phyloP scores from a whole-genome alignment of 2,888 invertebrate genomes.

The Neoaliturus tenellus region DNA sequence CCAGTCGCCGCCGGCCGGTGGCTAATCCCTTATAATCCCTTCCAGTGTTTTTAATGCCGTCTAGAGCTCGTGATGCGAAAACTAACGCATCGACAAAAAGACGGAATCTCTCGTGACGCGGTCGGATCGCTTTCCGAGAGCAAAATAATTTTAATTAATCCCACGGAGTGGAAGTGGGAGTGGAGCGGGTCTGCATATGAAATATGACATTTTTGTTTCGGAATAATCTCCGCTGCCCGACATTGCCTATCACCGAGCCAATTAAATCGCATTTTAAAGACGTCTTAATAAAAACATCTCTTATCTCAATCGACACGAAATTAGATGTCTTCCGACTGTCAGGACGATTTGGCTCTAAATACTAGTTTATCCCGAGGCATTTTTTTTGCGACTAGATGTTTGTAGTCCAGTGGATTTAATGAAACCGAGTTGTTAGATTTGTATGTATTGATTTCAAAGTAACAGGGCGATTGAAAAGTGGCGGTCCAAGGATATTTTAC shows the following conservation, averaged over 20 bases:
- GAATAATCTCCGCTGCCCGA: neutral
- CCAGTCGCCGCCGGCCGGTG: neutral
- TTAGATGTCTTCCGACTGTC: neutral
- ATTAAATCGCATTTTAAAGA: neutral
- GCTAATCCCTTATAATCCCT: conserved; percentile 9
- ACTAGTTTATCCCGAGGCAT: neutral
- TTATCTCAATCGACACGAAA: conserved; percentile 11
- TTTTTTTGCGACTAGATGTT: too few species aligned
- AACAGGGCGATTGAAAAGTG: too few species aligned
- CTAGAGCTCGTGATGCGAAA: conserved; percentile 12
- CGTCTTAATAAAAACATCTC: neutral
- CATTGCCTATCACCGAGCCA: neutral
- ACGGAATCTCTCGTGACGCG: neutral
- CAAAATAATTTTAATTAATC: conserved; percentile 16
- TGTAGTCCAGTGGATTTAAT: too few species aligned
- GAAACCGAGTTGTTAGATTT: too few species aligned
- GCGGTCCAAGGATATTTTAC: too few species aligned
- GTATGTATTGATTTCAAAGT: too few species aligned
- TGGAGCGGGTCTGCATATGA: neutral
- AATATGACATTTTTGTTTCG: conserved; percentile 3
- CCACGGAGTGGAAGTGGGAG: neutral
- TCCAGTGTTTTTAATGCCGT: conserved; percentile 21
- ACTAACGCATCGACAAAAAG: conserved; percentile 7
- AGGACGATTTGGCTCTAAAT: neutral
- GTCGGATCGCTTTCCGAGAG: neutral